Evolutionary conservation across 92 coral and sea anemone species (phyloP).

Genomic region (Epizoanthus illoricatus): DNA sequence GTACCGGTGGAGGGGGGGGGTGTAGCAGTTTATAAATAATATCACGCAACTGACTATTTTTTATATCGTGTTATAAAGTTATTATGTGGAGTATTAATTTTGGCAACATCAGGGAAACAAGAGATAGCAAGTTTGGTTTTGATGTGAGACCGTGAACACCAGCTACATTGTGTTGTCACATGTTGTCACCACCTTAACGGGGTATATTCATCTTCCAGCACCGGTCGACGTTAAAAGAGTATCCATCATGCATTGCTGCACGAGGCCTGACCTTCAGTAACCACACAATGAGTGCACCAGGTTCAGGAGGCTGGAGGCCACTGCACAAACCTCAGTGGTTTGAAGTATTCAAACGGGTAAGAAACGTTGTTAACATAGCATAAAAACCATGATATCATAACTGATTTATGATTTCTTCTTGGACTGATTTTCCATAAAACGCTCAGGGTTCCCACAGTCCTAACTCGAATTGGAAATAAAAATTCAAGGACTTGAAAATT

Average conservation of each 20-base stretch:
- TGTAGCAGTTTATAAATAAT: too few relatives aligned
- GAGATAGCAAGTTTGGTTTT: too few relatives aligned
- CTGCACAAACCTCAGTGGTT: constrained; percentile 98
- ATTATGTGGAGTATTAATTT: too few relatives aligned
- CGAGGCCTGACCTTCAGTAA: constrained; percentile 85
- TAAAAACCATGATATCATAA: neutral
- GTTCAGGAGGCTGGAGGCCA: constrained; percentile 90
- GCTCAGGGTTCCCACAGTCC: neutral
- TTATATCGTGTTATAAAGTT: too few relatives aligned
- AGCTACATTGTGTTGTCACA: too few relatives aligned
- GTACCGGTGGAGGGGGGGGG: too few relatives aligned
- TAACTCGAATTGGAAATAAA: too few relatives aligned
- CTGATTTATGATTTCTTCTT: neutral
- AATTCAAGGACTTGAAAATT: too few relatives aligned
- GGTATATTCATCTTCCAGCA: constrained; percentile 51
- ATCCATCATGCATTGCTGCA: constrained; percentile 83
- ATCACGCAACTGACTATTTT: too few relatives aligned
- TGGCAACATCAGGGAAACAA: too few relatives aligned
- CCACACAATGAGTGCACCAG: constrained; percentile 40
- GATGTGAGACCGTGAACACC: too few relatives aligned
- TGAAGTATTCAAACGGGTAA: constrained; percentile 78
- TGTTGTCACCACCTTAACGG: too few relatives aligned
- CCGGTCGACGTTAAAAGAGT: constrained; percentile 76
- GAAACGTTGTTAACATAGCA: neutral
- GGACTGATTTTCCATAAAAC: neutral